Percentiles rank a stretch among this genome's conserved stretches.
phyloP scores from a whole-genome alignment of 1,140 invertebrate genomes.

The Mesaphorura yosii region DNA sequence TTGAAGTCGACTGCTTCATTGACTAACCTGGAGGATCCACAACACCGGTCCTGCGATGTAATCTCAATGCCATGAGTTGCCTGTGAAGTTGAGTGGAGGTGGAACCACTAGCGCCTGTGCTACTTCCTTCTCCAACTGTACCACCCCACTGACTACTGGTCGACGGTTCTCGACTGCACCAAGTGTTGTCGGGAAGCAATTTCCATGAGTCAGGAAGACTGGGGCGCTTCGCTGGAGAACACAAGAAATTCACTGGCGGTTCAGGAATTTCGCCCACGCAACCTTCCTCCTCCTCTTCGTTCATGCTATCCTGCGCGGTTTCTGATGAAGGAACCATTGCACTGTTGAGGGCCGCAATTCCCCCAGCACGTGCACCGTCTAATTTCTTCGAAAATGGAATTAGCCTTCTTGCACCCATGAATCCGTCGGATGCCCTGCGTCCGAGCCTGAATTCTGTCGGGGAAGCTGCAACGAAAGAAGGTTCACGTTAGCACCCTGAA shows the following conservation, averaged over 20 bases:
- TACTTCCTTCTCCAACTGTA: constrained; percentile 1
- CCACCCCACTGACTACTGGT: not conserved
- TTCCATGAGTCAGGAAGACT: constrained; percentile 29
- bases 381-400: constrained; percentile 28
- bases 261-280: constrained; percentile 16
- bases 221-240: constrained; percentile 28
- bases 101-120: not conserved
- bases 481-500: not conserved
- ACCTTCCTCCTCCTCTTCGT: constrained; percentile 14
- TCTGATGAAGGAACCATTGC: not conserved
- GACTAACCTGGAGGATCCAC: constrained; percentile 29
- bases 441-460: constrained; percentile 60
- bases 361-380: constrained; percentile 26
- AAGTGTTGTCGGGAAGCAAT: constrained; percentile 14
- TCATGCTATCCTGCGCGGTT: constrained; percentile 1
- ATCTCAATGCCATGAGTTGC: constrained; percentile 27
- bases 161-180: constrained; percentile 7
- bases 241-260: constrained; percentile 18
- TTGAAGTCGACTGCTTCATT: not conserved
- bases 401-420: constrained; percentile 42
- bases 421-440: constrained; percentile 72
- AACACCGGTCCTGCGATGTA: constrained; percentile 20
- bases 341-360: constrained; percentile 18
- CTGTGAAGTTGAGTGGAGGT: constrained; percentile 22
- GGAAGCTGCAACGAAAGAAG: constrained; percentile 12